A percentile compares a stretch with the other conserved stretches of the same genome.
Conservation (phyloP, 2,113 vertebrate species). For the Ciconia boyciana region DNA sequence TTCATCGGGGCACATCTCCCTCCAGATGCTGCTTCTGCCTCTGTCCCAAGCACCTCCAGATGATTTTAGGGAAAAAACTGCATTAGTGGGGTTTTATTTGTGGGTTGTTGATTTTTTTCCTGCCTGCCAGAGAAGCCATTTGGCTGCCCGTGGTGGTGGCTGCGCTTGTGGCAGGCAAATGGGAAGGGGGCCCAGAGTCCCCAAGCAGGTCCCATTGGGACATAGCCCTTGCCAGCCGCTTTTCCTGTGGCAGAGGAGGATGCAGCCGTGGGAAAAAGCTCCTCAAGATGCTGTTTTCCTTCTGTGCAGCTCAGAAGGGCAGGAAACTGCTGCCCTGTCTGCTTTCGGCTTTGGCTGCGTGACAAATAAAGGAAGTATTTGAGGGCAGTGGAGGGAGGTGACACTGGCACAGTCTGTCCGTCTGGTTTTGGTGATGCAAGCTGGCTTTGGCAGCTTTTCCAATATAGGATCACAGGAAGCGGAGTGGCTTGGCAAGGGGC, state of each 20-base stretch:
- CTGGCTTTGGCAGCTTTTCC: not conserved
- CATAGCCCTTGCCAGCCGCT: fast-evolving
- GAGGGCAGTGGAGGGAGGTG: not conserved
- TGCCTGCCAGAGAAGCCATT: not conserved
- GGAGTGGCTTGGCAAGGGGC: not conserved
- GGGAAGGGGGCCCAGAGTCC: not conserved
- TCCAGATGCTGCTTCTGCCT: not conserved
- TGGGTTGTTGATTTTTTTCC: not conserved
- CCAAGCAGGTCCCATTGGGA: not conserved
- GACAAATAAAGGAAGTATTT: slow-evolving; percentile 13
- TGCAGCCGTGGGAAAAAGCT: not conserved
- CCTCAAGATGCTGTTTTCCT: not conserved
- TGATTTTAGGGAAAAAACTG: not conserved
- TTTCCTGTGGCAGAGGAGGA: not conserved
- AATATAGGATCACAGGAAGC: not conserved
- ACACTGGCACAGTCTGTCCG: fast-evolving
- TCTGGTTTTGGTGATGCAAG: slow-evolving; percentile 9
- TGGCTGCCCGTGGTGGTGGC: fast-evolving
- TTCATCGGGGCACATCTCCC: not conserved
- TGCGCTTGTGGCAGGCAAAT: not conserved
- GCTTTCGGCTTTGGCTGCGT: not conserved
- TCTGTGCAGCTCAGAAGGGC: not conserved
- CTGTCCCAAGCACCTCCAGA: fast-evolving
- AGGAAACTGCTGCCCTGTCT: not conserved
- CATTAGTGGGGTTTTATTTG: not conserved